Evolutionary conservation across 2,113 vertebrate genomes (phyloP).

Genomic region (Stegastes partitus): DNA sequence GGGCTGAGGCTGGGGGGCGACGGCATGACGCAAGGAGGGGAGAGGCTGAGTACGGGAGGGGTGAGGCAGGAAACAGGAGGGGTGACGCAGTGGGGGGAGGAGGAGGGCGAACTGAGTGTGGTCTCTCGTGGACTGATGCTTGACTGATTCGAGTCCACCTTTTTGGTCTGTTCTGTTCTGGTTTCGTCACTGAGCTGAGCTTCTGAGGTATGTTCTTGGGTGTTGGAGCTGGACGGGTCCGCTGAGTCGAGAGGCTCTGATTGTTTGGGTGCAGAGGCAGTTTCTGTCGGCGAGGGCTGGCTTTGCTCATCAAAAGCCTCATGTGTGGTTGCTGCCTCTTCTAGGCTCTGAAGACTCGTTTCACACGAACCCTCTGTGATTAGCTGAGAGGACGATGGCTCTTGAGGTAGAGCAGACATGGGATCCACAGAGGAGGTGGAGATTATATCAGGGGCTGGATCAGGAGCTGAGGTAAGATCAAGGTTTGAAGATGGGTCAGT

Average conservation of each 20-base stretch:
- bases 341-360: conserved; percentile 3
- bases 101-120: conserved; percentile 27
- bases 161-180: conserved; percentile 33
- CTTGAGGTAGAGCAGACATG: conserved; percentile 51
- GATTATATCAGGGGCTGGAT: conserved; percentile 39
- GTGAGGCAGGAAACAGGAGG: conserved; percentile 53
- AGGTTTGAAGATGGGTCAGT: conserved; percentile 21
- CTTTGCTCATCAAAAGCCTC: conserved; percentile 24
- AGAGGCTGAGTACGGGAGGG: conserved; percentile 69
- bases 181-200: conserved; percentile 52
- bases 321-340: conserved; percentile 24
- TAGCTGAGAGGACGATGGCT: conserved; percentile 30
- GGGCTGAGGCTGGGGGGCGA: conserved; percentile 69
- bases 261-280: conserved; percentile 24
- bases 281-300: conserved; percentile 31
- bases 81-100: conserved; percentile 39
- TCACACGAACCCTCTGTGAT: conserved; percentile 33
- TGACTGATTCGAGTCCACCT: conserved; percentile 17
- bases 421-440: conserved; percentile 29
- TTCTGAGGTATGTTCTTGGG: conserved; percentile 43
- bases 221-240: conserved; percentile 20
- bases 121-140: conserved; percentile 26
- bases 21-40: conserved; percentile 66
- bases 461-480: conserved; percentile 39
- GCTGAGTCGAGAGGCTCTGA: conserved; percentile 43